Evolutionary conservation across 2,797 vertebrate species (phyloP), one percentile per base, ranked within the genome.

Genomic region (Protosalanx chinensis): DNA sequence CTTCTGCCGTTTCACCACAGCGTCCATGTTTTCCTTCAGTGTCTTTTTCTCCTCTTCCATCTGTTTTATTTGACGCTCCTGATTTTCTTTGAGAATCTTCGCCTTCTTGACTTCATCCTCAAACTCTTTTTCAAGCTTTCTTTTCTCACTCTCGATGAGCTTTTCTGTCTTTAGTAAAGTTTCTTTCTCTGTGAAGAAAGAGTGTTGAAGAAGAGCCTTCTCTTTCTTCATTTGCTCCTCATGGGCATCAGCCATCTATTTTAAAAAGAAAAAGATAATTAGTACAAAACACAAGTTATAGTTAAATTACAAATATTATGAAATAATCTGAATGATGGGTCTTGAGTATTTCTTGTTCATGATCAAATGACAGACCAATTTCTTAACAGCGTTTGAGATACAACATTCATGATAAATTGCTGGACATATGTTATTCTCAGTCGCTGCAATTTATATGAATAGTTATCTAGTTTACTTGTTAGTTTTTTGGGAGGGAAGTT

Each of bases 21-120:
- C 94, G 0, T 97, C 95, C 91, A 98, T 92, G 74, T 90, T 84
- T 49, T 90, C 91, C 67, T 93, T 86, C 75, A 99, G 88, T 82
- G 93, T 93, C 79, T 90, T 91, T 81, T 91, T 95, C 81, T 99
- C 98, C 64, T 94, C 93, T 72, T 97, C 95, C 93, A 97, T 91
- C 79, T 94, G 90, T 77, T 84, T 90, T 76, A 76, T 91, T 78
- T 97, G 95, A 30, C 72, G 86, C 72, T 93, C 94, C 82, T 98
- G 95, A 71, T 98, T 96, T 0, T 91, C 91, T 59, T 93, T 93
- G 35, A 99, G 91, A 69, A 89, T 85, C 83, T 93, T 91, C 1
- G 97, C 96, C 83, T 96, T 98, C 23, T 92, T 90, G 53, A 97
- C 87, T 77, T 99, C 97, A 0, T 95, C 94, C 67, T 93, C 92